These are phyloP conservation scores for Drosophila sp. DNA, from an alignment of 1,140 invertebrate species.

Conservation along the genomic window DNA sequence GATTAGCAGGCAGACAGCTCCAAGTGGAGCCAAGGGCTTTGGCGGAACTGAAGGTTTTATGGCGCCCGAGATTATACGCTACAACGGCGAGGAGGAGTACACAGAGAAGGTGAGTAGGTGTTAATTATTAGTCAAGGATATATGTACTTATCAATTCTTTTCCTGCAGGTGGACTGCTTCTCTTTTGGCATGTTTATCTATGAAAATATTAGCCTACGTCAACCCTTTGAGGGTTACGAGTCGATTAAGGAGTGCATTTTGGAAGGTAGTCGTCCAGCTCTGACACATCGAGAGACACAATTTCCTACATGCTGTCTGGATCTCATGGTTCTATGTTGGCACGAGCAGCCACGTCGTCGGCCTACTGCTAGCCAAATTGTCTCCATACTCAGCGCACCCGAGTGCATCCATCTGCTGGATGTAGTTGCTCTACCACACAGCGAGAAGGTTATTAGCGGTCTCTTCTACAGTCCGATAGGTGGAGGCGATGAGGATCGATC, in stretches of 20 bases:
- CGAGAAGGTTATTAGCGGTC: conserved; percentile 84
- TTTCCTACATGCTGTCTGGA: conserved; percentile 96
- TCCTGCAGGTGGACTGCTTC: conserved; percentile 95
- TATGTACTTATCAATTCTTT: neutral
- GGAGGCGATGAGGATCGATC: conserved; percentile 59
- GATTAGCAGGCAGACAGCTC: conserved; percentile 93
- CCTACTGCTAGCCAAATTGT: conserved; percentile 97
- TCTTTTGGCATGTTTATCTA: conserved; percentile 99
- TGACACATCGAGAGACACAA: conserved; percentile 91
- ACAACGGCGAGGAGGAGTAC: conserved; percentile 99
- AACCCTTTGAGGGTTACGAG: conserved; percentile 97
- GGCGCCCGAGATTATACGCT: conserved; percentile 99
- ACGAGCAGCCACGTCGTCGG: conserved; percentile 91
- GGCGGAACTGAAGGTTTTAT: conserved; percentile 99
- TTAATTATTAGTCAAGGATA: neutral
- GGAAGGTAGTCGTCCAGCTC: conserved; percentile 94
- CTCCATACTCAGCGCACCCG: conserved; percentile 93
- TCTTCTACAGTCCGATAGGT: conserved; percentile 46
- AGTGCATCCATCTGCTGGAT: conserved; percentile 95
- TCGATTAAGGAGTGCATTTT: conserved; percentile 98
- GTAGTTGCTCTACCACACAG: conserved; percentile 88
- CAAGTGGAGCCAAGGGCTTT: conserved; percentile 97
- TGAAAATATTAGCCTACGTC: conserved; percentile 95
- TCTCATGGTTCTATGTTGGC: conserved; percentile 98
- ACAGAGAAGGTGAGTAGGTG: conserved; percentile 92